phyloP scores from a whole-genome alignment of 1,140 invertebrate genomes.

The Lanistes nyassanus region DNA sequence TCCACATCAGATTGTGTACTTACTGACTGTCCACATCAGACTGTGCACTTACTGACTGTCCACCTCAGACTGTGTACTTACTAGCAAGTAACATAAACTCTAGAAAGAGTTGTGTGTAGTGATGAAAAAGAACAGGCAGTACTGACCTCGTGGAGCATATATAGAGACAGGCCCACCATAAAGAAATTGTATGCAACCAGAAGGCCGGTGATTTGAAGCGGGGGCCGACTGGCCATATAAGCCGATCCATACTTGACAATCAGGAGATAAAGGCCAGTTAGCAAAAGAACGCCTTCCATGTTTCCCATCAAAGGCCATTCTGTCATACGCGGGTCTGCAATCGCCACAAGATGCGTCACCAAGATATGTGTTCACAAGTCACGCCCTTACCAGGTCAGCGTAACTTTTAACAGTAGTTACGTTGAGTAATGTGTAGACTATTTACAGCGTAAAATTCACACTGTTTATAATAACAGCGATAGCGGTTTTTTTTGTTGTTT shows the following conservation, averaged over 20 bases:
- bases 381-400: neutral
- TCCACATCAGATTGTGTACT: no score
- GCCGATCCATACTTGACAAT: slow-evolving; percentile 81
- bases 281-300: slow-evolving; percentile 81
- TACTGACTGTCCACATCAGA: no score
- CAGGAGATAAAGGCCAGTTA: slow-evolving; percentile 83
- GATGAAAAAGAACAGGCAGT: slow-evolving; percentile 70
- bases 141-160: slow-evolving; percentile 80
- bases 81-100: no score
- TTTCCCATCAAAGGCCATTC: slow-evolving; percentile 88
- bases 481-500: neutral
- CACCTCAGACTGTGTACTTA: no score
- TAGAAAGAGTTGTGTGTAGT: slow-evolving; percentile 72
- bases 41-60: no score
- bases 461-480: neutral
- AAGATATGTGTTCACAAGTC: neutral
- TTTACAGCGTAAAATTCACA: neutral
- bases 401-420: neutral
- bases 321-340: slow-evolving; percentile 73
- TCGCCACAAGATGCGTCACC: neutral
- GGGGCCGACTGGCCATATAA: slow-evolving; percentile 81
- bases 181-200: slow-evolving; percentile 86
- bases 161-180: slow-evolving; percentile 85
- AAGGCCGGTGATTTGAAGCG: slow-evolving; percentile 79
- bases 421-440: neutral